Conservation (phyloP, 1,140 invertebrate genomes). For the Brachystomella parvula region DNA sequence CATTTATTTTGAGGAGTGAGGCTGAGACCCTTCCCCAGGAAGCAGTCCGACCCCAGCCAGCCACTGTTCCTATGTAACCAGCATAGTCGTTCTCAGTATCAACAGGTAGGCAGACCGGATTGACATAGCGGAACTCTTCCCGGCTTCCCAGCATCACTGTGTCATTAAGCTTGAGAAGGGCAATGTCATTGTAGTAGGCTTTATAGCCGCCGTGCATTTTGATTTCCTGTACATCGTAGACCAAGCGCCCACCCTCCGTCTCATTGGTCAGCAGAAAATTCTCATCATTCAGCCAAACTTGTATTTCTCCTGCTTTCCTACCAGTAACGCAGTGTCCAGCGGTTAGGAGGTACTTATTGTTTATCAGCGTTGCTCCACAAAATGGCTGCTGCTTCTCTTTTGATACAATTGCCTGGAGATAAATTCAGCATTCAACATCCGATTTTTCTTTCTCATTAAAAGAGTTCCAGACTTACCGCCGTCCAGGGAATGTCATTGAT, state of each 20-base stretch:
- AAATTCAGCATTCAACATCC: neutral
- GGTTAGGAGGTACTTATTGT: constrained; percentile 37
- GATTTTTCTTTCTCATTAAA: neutral
- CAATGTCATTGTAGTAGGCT: constrained; percentile 16
- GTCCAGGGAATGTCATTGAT: constrained; percentile 28
- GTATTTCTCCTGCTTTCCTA: neutral
- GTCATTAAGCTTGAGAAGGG: constrained; percentile 6
- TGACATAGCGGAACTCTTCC: neutral
- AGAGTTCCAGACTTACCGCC: no score
- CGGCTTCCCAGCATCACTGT: neutral
- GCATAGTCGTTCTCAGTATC: constrained; percentile 15
- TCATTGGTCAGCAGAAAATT: constrained; percentile 4
- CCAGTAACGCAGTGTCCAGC: constrained; percentile 17
- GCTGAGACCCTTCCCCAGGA: constrained; percentile 17
- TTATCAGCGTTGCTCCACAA: constrained; percentile 34
- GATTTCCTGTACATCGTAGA: constrained; percentile 8
- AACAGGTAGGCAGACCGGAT: constrained; percentile 20
- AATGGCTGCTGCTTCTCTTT: constrained; percentile 18
- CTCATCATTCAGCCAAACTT: constrained; percentile 16
- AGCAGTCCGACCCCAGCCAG: constrained; percentile 12
- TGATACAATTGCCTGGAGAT: constrained; percentile 9
- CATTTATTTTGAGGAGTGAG: constrained; percentile 15
- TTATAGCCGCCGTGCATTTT: neutral
- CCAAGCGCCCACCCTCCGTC: neutral
- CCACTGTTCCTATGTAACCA: constrained; percentile 7